Evolutionary conservation across 1,140 invertebrate genomes (phyloP).

Genomic region (Musca vetustissima): DNA sequence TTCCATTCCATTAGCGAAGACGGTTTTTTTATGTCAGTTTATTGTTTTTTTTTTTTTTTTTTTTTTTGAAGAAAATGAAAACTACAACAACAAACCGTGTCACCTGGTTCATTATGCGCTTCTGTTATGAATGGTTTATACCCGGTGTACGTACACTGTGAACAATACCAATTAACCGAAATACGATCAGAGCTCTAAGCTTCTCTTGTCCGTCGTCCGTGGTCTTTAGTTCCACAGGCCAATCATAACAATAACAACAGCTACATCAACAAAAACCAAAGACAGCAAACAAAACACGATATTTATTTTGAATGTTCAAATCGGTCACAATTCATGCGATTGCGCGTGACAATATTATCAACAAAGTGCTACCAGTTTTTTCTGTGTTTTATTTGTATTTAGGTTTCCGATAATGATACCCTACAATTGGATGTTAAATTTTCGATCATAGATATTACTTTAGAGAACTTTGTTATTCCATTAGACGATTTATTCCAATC

Average conservation of each 20-base stretch:
- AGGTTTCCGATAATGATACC: too few relatives aligned
- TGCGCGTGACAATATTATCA: conserved; percentile 9
- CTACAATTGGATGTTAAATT: too few relatives aligned
- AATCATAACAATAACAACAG: not conserved
- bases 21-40: too few relatives aligned
- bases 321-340: too few relatives aligned
- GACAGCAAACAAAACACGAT: too few relatives aligned
- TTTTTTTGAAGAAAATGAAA: not conserved
- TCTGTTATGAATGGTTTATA: not conserved
- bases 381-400: too few relatives aligned
- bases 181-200: not conserved
- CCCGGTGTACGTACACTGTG: not conserved
- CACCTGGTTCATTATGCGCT: not conserved
- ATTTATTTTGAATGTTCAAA: not conserved
- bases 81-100: not conserved
- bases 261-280: too few relatives aligned
- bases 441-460: too few relatives aligned
- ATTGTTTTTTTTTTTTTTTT: too few relatives aligned
- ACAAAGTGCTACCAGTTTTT: not conserved
- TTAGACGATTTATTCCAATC: too few relatives aligned
- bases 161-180: conserved; percentile 7
- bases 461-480: too few relatives aligned
- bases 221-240: not conserved
- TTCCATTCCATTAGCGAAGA: not conserved
- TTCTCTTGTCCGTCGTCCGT: too few relatives aligned